These are phyloP conservation scores for Clanis bilineata DNA, from an alignment of 2,888 invertebrate species.

Conservation along the genomic window DNA sequence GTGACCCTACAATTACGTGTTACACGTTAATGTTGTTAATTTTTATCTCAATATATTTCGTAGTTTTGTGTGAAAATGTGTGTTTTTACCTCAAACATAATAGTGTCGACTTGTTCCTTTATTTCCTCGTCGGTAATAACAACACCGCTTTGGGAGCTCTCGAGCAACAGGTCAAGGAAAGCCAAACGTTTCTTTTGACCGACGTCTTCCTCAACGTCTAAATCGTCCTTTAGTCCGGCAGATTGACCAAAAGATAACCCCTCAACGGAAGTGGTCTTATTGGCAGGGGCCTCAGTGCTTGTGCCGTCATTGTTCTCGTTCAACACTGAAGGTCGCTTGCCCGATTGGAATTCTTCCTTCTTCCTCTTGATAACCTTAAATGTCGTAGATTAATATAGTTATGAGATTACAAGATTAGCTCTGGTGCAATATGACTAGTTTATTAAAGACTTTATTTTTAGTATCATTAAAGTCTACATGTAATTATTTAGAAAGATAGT, in stretches of 20 bases:
- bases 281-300: conserved; percentile 37
- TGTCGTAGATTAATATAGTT: conserved; percentile 1
- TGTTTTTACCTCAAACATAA: conserved; percentile 89
- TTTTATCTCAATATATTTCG: conserved; percentile 2
- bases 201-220: conserved; percentile 91
- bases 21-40: conserved; percentile 10
- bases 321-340: conserved; percentile 74
- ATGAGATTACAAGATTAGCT: neutral
- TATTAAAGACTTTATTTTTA: neutral
- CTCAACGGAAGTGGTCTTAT: conserved; percentile 77
- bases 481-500: neutral
- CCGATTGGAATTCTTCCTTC: conserved; percentile 87
- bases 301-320: conserved; percentile 44
- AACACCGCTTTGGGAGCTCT: conserved; percentile 88
- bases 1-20: conserved; percentile 81
- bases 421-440: neutral
- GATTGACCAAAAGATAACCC: conserved; percentile 88
- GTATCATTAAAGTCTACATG: neutral
- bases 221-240: conserved; percentile 88
- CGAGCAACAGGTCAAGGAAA: conserved; percentile 92
- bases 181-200: conserved; percentile 92
- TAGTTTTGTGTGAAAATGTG: neutral
- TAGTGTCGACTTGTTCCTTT: conserved; percentile 92
- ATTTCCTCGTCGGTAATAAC: conserved; percentile 89
- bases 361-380: conserved; percentile 85